Conservation (phyloP, 2,888 invertebrate species). For the Lasioglossum malachurum region DNA sequence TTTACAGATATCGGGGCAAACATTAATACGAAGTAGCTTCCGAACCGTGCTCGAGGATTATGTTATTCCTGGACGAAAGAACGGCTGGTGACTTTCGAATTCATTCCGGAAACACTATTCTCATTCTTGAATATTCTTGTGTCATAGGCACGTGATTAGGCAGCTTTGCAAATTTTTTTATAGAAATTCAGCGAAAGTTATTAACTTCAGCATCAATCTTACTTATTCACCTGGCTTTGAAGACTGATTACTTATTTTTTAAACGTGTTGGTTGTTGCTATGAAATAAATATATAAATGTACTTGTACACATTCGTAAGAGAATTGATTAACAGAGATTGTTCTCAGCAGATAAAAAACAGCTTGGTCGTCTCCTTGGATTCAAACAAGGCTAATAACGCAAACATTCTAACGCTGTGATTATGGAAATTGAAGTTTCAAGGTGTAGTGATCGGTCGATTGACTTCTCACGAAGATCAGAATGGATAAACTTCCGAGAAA, state of each 20-base stretch:
- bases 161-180: neutral
- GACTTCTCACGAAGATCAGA: neutral
- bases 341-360: neutral
- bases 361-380: neutral
- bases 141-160: neutral
- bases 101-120: conserved; percentile 28
- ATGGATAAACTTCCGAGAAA: neutral
- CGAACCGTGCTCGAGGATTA: conserved; percentile 81
- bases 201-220: neutral
- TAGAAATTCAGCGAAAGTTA: neutral
- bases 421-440: conserved; percentile 14
- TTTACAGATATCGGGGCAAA: conserved; percentile 84
- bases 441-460: neutral
- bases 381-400: neutral
- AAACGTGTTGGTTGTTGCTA: too few relatives aligned
- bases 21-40: conserved; percentile 82
- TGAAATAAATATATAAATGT: too few relatives aligned
- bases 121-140: neutral
- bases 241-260: neutral
- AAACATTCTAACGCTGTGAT: neutral
- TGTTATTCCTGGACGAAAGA: conserved; percentile 79
- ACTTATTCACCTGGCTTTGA: neutral
- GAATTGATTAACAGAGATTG: neutral
- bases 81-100: conserved; percentile 65
- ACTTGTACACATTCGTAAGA: neutral